Evolutionary conservation across 2,113 vertebrate species (phyloP).

Genomic region (Spilogale gracilis): DNA sequence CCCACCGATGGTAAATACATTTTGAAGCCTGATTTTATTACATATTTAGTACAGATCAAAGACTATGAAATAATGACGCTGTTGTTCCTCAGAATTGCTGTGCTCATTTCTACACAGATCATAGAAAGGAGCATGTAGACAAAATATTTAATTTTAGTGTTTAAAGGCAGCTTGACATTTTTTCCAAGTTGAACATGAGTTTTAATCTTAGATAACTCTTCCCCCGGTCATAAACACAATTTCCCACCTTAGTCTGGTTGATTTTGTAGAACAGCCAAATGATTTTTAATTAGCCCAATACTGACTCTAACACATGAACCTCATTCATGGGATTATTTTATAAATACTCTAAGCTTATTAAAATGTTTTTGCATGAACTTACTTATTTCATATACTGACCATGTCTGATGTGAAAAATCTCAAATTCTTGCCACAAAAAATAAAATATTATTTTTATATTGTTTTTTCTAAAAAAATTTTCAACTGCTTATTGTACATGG

Average conservation of each 20-base stretch:
- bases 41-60: not conserved
- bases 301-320: constrained; percentile 15
- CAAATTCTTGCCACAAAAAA: constrained; percentile 77
- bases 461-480: constrained; percentile 75
- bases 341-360: constrained; percentile 63
- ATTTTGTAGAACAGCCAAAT: constrained; percentile 64
- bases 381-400: constrained; percentile 50
- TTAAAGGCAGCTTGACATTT: constrained; percentile 38
- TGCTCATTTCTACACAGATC: constrained; percentile 52
- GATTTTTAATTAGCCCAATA: constrained; percentile 58
- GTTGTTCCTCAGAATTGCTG: not conserved
- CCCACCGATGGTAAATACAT: not conserved
- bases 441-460: constrained; percentile 79
- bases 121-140: constrained; percentile 10
- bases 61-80: not conserved
- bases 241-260: constrained; percentile 39
- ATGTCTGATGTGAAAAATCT: constrained; percentile 76
- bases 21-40: not conserved
- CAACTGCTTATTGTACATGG: constrained; percentile 66
- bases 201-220: constrained; percentile 60
- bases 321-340: constrained; percentile 68
- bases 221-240: constrained; percentile 58
- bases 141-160: constrained; percentile 68
- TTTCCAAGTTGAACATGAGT: constrained; percentile 46
- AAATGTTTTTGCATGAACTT: constrained; percentile 64